Evolutionary conservation across 2,797 vertebrate species (phyloP), one percentile per base, ranked within the genome.

Genomic region (Hydrolagus colliei): DNA sequence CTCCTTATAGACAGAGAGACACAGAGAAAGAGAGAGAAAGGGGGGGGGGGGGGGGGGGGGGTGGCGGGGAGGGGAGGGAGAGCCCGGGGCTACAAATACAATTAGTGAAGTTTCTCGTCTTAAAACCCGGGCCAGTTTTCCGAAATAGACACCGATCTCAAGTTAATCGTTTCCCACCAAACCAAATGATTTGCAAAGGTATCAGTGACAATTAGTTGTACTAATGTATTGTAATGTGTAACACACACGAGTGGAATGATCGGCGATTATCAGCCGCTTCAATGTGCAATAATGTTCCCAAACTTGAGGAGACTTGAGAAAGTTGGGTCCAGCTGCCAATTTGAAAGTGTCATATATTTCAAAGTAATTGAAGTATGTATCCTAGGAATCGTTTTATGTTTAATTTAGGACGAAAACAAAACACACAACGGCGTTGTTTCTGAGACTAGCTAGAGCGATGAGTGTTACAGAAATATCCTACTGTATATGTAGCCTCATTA

Each of bases 1-100:
- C 79, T 84, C 65, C 22, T n/a, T 71, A 72, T 77, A 88, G 87
- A 88, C 88, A 80, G 32, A 86, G 59, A 73, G 18, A 65, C 20
- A 14, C 11, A 11, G 68, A 22, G 68, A 12, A 4, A 84, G 22
- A 18, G 35, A 18, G 41, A 6, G 16, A 20, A 2, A 32, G 41
- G 6, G 41, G 6, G 41, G 27, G 27, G 27, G 27, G 27, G 27
- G 27, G 27, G 27, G 0, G 27, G 27, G 27, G 27, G 27, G 27
- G 27, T 27, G 27, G 27, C 27, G 1, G 27, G 27, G 27, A 27
- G 27, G 27, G 27, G 27, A 27, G 27, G 27, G 27, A 67, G 20
- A 14, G 32, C 86, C 74, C 9, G 27, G 65, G 86, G 86, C 86
- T 59, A 41, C 13, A 68, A 71, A 71, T 32, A 75, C 86, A 86